Base-by-base conservation (phyloP, 2,888 invertebrate species). In the Imbricaverruca yamaguchii region DNA sequence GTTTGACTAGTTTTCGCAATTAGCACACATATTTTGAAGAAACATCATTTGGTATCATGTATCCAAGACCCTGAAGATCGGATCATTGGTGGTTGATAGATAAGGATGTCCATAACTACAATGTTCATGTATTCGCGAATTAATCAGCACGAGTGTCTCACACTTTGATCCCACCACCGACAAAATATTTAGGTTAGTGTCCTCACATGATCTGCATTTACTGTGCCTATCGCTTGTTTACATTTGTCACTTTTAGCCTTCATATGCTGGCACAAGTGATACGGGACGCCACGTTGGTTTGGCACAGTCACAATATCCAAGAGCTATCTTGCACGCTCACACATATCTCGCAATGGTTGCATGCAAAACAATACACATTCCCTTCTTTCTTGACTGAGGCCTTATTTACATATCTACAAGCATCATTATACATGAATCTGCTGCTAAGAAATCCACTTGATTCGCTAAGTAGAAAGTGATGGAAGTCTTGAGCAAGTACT, bases 401-500 rank as follows among this genome's bases (percentile, higher is more conserved):
- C 39, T 25, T 69, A 69, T 69, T 25, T 69, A 69, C 69, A 69
- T 23, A 55, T 53, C 55, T 9, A 74, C 74, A 3, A 39, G 21
- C 21, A 74, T 74, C 74, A 55, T 21, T 74, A 53, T 13, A 74
- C 74, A 53, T 21, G 15, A 21, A 21, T 74, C 21, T 21, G 55
- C 53, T 23, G 18, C 74, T 53, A 74, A 65, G n/a, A 21, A n/a
- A 7, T 74, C 74, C 10, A 12, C 18, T 55, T 55, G 11, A 11
- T 53, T 18, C 21, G 53, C 53, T 53, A 39, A 9, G 53, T 10
- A 74, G 21, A 74, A 74, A 23, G 25, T 23, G n/a, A 6, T 39
- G 39, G 39, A 25, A 53, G 55, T 55, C 74, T 74, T 74, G 74
- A 74, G 74, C 74, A 74, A 74, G 74, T 74, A 55, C 55, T n/a